Evolutionary conservation across 2,113 vertebrate genomes (phyloP).

Genomic region (Cromileptes altivelis): DNA sequence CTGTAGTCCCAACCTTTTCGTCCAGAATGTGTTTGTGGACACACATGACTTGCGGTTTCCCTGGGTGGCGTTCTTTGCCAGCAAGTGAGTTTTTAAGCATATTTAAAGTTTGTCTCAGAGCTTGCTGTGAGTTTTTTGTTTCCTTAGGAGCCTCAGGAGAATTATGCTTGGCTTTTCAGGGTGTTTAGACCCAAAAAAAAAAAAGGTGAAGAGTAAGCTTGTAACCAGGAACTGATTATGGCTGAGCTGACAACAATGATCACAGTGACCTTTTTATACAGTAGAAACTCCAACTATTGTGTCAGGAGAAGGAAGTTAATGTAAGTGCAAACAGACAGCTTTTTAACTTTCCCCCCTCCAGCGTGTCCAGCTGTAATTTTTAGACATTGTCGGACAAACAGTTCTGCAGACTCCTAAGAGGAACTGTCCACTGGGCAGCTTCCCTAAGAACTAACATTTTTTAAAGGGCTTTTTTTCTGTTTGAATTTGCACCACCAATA

Average conservation of each 20-base stretch:
- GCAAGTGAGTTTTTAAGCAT: conserved; percentile 89
- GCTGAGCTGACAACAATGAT: not conserved
- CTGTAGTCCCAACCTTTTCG: conserved; percentile 97
- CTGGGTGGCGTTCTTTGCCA: conserved; percentile 99
- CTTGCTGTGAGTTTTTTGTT: not conserved
- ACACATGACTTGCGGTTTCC: conserved; percentile 97
- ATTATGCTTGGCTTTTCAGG: not conserved
- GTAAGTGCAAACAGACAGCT: no score
- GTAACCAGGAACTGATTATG: not conserved
- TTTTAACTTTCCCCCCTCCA: no score
- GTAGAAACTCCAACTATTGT: not conserved
- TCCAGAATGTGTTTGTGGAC: conserved; percentile 99
- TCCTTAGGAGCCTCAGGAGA: not conserved
- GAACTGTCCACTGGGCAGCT: no score
- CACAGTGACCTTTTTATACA: not conserved
- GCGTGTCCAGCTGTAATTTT: no score
- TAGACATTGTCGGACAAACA: no score
- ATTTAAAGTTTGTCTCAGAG: not conserved
- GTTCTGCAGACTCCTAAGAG: no score
- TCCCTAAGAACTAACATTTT: no score
- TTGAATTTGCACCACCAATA: no score
- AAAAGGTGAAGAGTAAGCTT: not conserved
- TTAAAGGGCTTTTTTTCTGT: no score
- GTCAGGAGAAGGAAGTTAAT: not conserved
- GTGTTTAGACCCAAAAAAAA: not conserved